Evolutionary conservation across 2,888 invertebrate genomes (phyloP).

Genomic region (Prosopocoilus inquinatus): DNA sequence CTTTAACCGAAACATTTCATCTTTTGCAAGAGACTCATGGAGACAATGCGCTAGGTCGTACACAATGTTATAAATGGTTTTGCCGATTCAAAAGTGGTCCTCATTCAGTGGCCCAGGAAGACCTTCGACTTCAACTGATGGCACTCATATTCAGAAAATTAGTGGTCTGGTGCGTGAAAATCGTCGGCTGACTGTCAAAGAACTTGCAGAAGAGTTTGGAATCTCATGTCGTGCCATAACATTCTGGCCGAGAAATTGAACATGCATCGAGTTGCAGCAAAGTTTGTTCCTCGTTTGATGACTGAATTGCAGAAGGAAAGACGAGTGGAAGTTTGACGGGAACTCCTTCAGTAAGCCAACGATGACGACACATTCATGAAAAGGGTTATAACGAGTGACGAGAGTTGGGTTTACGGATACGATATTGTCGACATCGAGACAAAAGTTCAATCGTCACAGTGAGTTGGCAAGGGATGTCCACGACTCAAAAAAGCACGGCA

Average conservation of each 20-base stretch:
- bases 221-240: neutral
- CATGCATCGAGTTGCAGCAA: neutral
- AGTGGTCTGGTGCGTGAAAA: neutral
- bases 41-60: slow-evolving; percentile 1
- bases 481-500: neutral
- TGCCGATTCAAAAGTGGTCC: slow-evolving; percentile 6
- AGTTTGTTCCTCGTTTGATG: neutral
- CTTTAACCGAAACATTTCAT: slow-evolving; percentile 13
- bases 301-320: neutral
- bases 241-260: neutral
- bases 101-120: slow-evolving; percentile 15
- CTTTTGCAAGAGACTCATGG: neutral
- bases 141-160: slow-evolving; percentile 1
- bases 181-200: too few species aligned
- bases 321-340: neutral
- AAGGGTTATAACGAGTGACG: neutral
- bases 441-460: too few species aligned
- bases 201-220: neutral
- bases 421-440: neutral
- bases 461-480: too few species aligned
- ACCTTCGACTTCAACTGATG: slow-evolving; percentile 12
- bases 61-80: too few species aligned
- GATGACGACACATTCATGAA: neutral
- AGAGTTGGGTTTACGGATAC: neutral
- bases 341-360: neutral